Evolutionary conservation across 2,888 invertebrate genomes (phyloP).

Genomic region (Halictus quadricinctus): DNA sequence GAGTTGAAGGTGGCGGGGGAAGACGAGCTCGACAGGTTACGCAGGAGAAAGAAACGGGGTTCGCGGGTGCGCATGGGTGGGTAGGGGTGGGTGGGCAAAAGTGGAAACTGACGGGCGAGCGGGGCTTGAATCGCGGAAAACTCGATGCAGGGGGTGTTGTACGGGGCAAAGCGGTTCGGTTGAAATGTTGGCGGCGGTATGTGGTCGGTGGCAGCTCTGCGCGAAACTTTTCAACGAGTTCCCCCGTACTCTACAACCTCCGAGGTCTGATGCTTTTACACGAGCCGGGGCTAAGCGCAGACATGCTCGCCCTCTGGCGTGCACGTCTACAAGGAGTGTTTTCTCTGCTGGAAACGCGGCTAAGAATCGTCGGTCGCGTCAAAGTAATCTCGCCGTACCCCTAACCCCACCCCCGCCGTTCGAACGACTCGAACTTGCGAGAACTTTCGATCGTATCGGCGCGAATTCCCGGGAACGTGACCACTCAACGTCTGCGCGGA

Average conservation of each 20-base stretch:
- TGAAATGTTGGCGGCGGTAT: slow-evolving; percentile 57
- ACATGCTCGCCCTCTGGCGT: slow-evolving; percentile 15
- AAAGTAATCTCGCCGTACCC: slow-evolving; percentile 56
- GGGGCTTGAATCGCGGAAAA: slow-evolving; percentile 54
- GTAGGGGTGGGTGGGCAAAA: not conserved
- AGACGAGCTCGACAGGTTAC: slow-evolving; percentile 6
- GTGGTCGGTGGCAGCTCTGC: slow-evolving; percentile 26
- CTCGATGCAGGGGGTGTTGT: slow-evolving; percentile 64
- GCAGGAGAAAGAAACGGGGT: slow-evolving; percentile 2
- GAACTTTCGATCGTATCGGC: slow-evolving; percentile 44
- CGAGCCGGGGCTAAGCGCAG: slow-evolving; percentile 11
- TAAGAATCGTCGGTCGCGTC: slow-evolving; percentile 53
- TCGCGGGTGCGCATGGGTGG: not conserved
- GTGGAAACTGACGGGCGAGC: slow-evolving; percentile 12
- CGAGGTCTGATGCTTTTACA: slow-evolving; percentile 44
- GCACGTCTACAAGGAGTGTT: slow-evolving; percentile 22
- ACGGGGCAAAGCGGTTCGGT: slow-evolving; percentile 63
- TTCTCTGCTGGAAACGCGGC: slow-evolving; percentile 31
- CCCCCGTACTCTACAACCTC: slow-evolving; percentile 38
- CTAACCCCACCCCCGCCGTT: not conserved
- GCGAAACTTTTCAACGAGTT: slow-evolving; percentile 71
- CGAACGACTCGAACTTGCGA: slow-evolving; percentile 17
- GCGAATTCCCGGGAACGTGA: slow-evolving; percentile 36
- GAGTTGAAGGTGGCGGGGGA: not conserved
- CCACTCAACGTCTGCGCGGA: slow-evolving; percentile 16